Evolutionary conservation across 2,113 vertebrate species (phyloP).

Genomic region (Oenanthe oenanthe): DNA sequence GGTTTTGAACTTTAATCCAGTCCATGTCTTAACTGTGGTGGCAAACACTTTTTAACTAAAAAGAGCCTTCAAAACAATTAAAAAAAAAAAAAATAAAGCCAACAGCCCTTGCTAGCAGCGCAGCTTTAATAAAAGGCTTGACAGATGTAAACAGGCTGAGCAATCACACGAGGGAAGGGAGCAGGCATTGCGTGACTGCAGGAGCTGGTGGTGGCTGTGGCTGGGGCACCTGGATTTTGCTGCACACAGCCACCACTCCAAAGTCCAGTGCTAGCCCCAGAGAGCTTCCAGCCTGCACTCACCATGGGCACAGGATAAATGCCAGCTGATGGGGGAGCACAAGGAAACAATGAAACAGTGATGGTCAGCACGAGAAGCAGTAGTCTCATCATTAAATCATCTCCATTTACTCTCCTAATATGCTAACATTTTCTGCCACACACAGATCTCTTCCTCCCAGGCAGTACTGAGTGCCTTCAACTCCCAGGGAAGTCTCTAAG

Average conservation of each 20-base stretch:
- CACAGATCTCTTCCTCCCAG: conserved; percentile 54
- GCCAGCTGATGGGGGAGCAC: background rate
- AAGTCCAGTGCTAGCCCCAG: background rate
- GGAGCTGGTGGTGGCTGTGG: background rate
- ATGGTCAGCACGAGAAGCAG: conserved; percentile 46
- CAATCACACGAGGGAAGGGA: conserved; percentile 2
- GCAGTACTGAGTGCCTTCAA: conserved; percentile 39
- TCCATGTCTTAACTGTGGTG: conserved; percentile 77
- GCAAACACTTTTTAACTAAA: conserved; percentile 82
- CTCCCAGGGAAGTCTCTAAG: conserved; percentile 44
- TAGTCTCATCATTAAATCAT: conserved; percentile 60
- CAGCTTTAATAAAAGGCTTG: conserved; percentile 64
- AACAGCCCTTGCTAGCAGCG: conserved; percentile 62
- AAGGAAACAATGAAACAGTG: conserved; percentile 56
- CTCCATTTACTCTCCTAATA: conserved; percentile 67
- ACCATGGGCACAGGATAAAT: background rate
- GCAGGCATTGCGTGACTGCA: background rate
- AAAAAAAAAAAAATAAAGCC: background rate
- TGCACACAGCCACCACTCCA: accelerated
- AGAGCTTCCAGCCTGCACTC: background rate
- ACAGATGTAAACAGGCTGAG: conserved; percentile 75
- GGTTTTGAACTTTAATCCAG: conserved; percentile 86
- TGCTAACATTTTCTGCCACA: conserved; percentile 58
- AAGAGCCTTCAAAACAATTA: conserved; percentile 77
- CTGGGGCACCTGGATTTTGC: conserved; percentile 8